These are phyloP conservation scores for Callyntrura guangdongensis DNA, from an alignment of 2,888 invertebrate species.

Conservation along the genomic window DNA sequence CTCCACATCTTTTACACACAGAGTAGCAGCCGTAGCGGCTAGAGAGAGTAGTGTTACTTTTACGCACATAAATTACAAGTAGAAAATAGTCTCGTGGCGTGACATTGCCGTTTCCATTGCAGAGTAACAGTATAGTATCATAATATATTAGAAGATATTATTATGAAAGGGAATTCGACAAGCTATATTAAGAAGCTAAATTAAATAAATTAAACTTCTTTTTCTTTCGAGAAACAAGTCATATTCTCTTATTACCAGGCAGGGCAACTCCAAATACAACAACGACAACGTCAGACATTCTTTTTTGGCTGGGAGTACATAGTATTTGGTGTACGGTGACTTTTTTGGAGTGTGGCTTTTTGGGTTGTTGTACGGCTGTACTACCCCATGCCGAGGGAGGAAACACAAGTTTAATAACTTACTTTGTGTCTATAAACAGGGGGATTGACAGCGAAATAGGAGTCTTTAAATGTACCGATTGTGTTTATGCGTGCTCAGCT, in stretches of 20 bases:
- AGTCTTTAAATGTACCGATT: constrained; percentile 17
- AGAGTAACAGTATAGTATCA: background rate
- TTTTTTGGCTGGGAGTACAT: background rate
- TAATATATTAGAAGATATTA: constrained; percentile 24
- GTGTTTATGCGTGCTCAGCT: constrained; percentile 56
- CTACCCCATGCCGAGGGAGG: constrained; percentile 21
- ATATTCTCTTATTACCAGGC: no score
- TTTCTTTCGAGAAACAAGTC: no score
- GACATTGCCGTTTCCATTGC: background rate
- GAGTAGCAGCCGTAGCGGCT: no score
- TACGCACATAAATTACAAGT: constrained; percentile 39
- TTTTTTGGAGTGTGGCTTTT: background rate
- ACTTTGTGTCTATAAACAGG: background rate
- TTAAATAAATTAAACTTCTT: constrained; percentile 46
- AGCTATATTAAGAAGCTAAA: constrained; percentile 23
- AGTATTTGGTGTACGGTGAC: background rate
- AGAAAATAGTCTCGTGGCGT: constrained; percentile 29
- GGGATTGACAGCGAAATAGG: constrained; percentile 15
- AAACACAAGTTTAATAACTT: constrained; percentile 14
- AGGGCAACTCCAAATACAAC: background rate
- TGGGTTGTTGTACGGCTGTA: background rate
- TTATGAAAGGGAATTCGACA: constrained; percentile 32
- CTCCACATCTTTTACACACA: background rate
- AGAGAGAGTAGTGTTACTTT: constrained; percentile 15
- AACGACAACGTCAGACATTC: background rate